Evolutionary conservation across 2,113 vertebrate species (phyloP).

Genomic region (Dipodomys merriami): DNA sequence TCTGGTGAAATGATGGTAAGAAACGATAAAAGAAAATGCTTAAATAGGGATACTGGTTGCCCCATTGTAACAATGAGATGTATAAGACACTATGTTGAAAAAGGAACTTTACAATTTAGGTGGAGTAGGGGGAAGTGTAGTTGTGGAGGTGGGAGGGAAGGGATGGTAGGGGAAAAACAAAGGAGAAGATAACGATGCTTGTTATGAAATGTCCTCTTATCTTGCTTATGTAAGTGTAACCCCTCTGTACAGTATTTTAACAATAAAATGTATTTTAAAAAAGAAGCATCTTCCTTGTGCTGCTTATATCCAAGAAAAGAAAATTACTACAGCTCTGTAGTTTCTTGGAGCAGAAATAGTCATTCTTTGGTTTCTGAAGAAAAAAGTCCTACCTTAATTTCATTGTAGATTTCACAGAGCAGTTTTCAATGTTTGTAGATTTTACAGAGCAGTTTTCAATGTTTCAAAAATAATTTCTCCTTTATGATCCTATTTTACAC

Average conservation of each 20-base stretch:
- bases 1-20: background rate
- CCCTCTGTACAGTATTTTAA: too few relatives aligned
- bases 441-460: background rate
- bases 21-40: background rate
- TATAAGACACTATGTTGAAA: too few relatives aligned
- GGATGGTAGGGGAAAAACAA: too few relatives aligned
- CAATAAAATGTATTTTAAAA: background rate
- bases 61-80: too few relatives aligned
- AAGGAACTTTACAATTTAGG: too few relatives aligned
- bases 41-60: too few relatives aligned
- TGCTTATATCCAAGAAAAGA: constrained; percentile 16
- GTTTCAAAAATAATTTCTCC: background rate
- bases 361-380: background rate
- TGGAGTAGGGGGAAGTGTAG: too few relatives aligned
- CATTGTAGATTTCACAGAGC: background rate
- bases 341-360: background rate
- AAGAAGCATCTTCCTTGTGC: background rate
- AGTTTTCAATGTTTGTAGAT: background rate
- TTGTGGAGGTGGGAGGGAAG: too few relatives aligned
- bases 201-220: too few relatives aligned
- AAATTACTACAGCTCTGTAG: constrained; percentile 1
- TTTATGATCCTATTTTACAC: background rate
- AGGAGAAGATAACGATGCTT: too few relatives aligned
- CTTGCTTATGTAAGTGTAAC: too few relatives aligned
- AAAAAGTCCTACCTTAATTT: background rate